Base-by-base conservation (phyloP, 1,140 invertebrate genomes). In the Tigriopus japonicus region DNA sequence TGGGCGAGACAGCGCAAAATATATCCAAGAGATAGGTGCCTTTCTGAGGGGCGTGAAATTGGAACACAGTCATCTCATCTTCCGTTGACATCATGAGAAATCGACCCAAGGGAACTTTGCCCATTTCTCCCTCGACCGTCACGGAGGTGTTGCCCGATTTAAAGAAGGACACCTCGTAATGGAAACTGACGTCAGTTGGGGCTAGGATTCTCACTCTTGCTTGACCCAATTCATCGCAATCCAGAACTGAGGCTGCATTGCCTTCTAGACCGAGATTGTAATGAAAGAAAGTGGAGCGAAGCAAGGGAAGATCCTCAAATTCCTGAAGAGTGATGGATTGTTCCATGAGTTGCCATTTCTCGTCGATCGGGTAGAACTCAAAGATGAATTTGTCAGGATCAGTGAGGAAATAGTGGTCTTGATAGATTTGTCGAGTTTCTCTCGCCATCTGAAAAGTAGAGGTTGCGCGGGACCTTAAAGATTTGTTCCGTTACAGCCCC, bases 371-470 rank as follows among this genome's bases (percentile, higher is more conserved):
- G 59, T 24, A 61, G 40, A 61, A 61, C 43, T 61, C 49, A 54
- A 56, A 61, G 43, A 61, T 61, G 45, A 61, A 61, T 53, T 61
- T 53, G 40, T 61, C 59, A 1, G 59, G 59, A 15, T 61, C 59
- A 10, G 59, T 61, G 14, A 54, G 24, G 59, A 61, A 61, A 40
- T 56, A 61, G 40, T 61, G 59, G 45, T 61, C 59, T 40, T 61
- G 59, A 15, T 61, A 61, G 9, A 61, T 17, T 23, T 53, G 15
- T 17, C 59, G 17, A n/a, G 59, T 61, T 19, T 61, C 59, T 12
- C 51, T 17, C 19, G 23, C 23, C 28, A 35, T 35, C 28, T 35
- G 28, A 35, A 35, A 35, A 35, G 28, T 35, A 49, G 21, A 15
- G 45, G 45, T 21, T 49, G 45, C 45, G 21, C 23, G 15, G 17